Evolutionary conservation across 2,888 invertebrate genomes (phyloP).

Genomic region (Troides helena): DNA sequence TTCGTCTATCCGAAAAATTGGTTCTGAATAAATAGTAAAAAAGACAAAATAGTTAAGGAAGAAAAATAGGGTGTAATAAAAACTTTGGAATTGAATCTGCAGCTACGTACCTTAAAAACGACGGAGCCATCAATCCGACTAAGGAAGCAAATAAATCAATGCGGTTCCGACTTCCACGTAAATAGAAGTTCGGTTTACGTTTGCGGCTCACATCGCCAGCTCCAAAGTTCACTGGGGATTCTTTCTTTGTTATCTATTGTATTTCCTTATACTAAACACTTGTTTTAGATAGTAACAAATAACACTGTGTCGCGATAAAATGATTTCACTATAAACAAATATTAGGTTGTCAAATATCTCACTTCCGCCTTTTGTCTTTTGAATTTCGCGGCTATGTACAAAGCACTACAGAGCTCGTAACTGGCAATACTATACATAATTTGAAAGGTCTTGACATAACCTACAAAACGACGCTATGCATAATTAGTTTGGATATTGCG

Average conservation of each 20-base stretch:
- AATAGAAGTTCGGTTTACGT: slow-evolving; percentile 56
- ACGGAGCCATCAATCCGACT: slow-evolving; percentile 56
- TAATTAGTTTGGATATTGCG: no score
- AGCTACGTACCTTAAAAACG: slow-evolving; percentile 47
- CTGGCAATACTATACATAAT: no score
- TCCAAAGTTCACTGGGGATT: slow-evolving; percentile 58
- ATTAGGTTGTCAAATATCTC: no score
- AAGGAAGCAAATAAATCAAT: slow-evolving; percentile 69
- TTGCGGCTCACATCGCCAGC: slow-evolving; percentile 51
- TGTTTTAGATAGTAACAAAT: slow-evolving; percentile 46
- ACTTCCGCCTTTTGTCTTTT: no score
- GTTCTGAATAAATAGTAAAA: slow-evolving; percentile 50
- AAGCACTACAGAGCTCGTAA: no score
- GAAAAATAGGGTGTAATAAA: slow-evolving; percentile 40
- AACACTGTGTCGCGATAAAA: slow-evolving; percentile 36
- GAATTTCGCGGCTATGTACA: no score
- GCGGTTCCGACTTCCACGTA: slow-evolving; percentile 59
- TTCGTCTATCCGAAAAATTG: not conserved
- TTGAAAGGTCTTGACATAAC: no score
- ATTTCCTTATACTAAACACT: slow-evolving; percentile 44
- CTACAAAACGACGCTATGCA: no score
- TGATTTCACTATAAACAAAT: slow-evolving; percentile 32
- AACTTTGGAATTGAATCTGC: slow-evolving; percentile 52
- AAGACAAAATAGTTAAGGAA: slow-evolving; percentile 45
- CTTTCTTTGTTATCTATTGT: slow-evolving; percentile 42